Conservation (phyloP, 2,113 vertebrate genomes). For the Grus americana region DNA sequence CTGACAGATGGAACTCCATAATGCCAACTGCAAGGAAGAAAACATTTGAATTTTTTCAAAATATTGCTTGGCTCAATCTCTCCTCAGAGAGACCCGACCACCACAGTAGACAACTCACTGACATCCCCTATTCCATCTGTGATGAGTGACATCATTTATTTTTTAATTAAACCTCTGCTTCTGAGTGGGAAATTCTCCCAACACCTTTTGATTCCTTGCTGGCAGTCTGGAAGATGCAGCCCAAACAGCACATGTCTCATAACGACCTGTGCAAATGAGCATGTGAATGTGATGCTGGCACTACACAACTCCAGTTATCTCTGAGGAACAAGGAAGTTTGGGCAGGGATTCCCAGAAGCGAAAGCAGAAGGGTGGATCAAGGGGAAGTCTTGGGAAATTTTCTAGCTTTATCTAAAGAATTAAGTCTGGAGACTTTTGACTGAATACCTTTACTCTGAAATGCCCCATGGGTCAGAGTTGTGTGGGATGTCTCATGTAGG, state of each 20-base stretch:
- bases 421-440: neutral
- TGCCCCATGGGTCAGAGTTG: neutral
- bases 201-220: neutral
- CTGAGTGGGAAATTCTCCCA: neutral
- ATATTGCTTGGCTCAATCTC: neutral
- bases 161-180: neutral
- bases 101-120: neutral
- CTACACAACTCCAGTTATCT: neutral
- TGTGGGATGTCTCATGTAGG: neutral
- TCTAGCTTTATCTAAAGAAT: neutral
- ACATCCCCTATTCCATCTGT: neutral
- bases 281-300: neutral
- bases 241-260: neutral
- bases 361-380: neutral
- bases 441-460: neutral
- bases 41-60: neutral
- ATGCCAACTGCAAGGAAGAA: neutral
- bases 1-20: neutral
- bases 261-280: neutral
- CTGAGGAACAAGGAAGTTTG: neutral
- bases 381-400: neutral
- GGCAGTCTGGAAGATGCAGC: accelerated
- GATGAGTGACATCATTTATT: neutral
- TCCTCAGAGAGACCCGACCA: neutral
- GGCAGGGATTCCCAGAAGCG: neutral